A percentile compares a stretch with the other conserved stretches of the same genome.
These are phyloP conservation scores for Pachyuromys duprasi DNA, from an alignment of 2,797 vertebrate genomes.

Conservation along the genomic window DNA sequence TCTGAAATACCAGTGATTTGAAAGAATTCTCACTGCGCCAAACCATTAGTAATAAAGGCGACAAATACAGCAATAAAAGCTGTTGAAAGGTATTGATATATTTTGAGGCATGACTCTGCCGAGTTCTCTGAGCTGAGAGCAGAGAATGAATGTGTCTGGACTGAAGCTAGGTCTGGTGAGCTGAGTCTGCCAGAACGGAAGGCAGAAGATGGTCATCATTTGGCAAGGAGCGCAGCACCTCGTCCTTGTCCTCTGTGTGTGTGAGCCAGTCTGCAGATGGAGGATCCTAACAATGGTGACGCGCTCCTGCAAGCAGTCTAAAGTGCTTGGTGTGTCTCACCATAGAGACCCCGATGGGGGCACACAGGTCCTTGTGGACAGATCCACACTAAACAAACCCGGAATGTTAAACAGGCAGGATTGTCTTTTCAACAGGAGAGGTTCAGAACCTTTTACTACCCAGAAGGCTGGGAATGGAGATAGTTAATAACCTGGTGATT, in stretches of 20 bases:
- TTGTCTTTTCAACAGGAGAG: not conserved
- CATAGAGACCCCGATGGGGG: too few relatives aligned
- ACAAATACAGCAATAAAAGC: not conserved
- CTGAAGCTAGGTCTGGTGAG: not conserved
- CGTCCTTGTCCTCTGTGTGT: not conserved
- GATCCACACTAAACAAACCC: not conserved
- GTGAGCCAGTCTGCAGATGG: not conserved
- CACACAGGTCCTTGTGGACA: not conserved
- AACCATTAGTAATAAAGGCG: not conserved
- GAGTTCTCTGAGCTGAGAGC: not conserved
- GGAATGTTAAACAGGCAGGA: not conserved
- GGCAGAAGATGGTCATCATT: not conserved
- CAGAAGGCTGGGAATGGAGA: not conserved
- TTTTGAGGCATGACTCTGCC: not conserved
- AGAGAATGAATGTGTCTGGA: not conserved
- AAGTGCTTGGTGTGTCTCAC: not conserved
- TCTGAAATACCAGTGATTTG: constrained; percentile 46
- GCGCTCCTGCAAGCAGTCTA: not conserved
- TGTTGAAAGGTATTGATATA: not conserved
- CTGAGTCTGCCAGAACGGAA: not conserved
- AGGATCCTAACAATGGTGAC: not conserved
- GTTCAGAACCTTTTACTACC: not conserved
- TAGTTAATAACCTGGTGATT: not conserved
- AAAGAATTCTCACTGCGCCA: constrained; percentile 9
- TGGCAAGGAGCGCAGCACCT: not conserved